phyloP scores from a whole-genome alignment of 2,113 vertebrate genomes.

The Thamnaconus septentrionalis region DNA sequence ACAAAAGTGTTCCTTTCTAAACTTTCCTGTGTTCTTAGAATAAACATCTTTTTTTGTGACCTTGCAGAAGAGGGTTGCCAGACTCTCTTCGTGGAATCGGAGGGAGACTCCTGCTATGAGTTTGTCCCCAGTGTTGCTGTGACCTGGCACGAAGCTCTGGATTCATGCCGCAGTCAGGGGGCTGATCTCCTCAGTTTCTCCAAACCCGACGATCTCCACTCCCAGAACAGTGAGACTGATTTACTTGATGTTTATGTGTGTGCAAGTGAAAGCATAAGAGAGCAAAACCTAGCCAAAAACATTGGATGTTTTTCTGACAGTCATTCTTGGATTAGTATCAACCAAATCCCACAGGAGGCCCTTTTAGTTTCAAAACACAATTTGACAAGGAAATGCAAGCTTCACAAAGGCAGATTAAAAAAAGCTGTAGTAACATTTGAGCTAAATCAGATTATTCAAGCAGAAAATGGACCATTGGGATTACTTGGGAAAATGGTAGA shows the following conservation, averaged over 20 bases:
- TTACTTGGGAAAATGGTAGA: too few species aligned
- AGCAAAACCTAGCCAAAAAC: not conserved
- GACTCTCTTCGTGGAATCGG: slow-evolving; percentile 75
- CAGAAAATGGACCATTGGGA: too few species aligned
- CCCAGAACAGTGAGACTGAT: slow-evolving; percentile 51
- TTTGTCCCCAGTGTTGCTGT: slow-evolving; percentile 83
- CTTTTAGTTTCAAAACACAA: too few species aligned
- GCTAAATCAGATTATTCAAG: too few species aligned
- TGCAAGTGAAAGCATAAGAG: not conserved
- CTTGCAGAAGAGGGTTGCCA: slow-evolving; percentile 85
- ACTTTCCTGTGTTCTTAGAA: not conserved
- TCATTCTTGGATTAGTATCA: too few species aligned
- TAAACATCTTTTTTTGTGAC: not conserved
- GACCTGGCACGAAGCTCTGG: slow-evolving; percentile 88
- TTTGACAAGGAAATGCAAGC: too few species aligned
- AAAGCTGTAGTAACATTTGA: too few species aligned
- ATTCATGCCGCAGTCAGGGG: slow-evolving; percentile 89
- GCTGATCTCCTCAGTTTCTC: slow-evolving; percentile 88
- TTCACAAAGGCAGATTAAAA: too few species aligned
- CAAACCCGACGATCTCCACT: slow-evolving; percentile 70
- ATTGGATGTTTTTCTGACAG: not conserved
- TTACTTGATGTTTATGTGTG: not conserved
- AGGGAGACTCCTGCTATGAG: slow-evolving; percentile 84
- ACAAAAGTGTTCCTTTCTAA: too few species aligned
- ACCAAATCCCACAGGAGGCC: too few species aligned